Conservation (phyloP, 2,888 invertebrate genomes). For the Mechanitis mazaeus region DNA sequence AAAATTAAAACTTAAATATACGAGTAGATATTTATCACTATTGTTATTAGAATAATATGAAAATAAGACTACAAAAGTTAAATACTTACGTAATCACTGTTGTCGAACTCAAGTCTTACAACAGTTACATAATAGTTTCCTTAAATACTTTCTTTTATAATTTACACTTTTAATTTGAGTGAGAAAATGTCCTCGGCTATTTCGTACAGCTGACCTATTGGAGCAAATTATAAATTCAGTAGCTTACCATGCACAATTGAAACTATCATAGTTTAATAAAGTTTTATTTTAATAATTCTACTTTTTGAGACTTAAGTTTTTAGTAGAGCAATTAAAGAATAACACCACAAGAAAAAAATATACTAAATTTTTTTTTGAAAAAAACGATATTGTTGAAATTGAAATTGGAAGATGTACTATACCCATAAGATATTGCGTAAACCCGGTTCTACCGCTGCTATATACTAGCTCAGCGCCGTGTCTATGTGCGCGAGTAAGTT, state of each 20-base stretch:
- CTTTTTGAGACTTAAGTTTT: too few relatives aligned
- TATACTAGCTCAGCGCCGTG: conserved; percentile 91
- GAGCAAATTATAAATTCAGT: background rate
- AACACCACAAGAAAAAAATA: too few relatives aligned
- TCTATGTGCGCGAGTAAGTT: conserved; percentile 88
- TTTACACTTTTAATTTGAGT: conserved; percentile 82
- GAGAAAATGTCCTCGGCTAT: conserved; percentile 90
- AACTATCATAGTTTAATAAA: too few relatives aligned
- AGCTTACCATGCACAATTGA: too few relatives aligned
- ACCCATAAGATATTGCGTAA: conserved; percentile 91
- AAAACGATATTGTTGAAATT: too few relatives aligned
- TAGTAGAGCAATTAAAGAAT: too few relatives aligned
- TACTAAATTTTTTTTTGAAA: too few relatives aligned
- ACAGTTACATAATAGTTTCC: conserved; percentile 65
- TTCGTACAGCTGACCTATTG: conserved; percentile 87
- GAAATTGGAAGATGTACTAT: conserved; percentile 25
- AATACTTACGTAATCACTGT: conserved; percentile 84
- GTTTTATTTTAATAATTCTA: too few relatives aligned
- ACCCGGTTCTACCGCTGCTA: conserved; percentile 87
- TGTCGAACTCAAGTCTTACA: conserved; percentile 91
- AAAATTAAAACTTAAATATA: too few relatives aligned
- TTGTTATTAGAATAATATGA: too few relatives aligned
- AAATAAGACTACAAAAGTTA: too few relatives aligned
- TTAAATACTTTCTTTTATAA: conserved; percentile 81
- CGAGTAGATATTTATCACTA: too few relatives aligned